Conservation (phyloP, 2,888 invertebrate species). For the Tanytarsus gracilentus region DNA sequence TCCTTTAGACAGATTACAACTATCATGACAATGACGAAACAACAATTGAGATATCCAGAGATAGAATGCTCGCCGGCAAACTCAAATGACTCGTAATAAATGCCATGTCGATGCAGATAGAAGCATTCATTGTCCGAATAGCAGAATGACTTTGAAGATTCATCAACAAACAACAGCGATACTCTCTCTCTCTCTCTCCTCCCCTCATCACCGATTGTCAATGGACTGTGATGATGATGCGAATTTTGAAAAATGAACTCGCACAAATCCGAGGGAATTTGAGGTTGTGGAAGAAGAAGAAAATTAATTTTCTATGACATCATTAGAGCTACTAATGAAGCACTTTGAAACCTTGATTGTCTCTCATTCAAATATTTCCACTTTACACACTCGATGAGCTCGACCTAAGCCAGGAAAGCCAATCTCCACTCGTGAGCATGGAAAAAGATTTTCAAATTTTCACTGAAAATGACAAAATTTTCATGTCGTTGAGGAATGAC, state of each 20-base stretch:
- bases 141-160: not conserved
- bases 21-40: too few species aligned
- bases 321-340: conserved; percentile 28
- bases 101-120: not conserved
- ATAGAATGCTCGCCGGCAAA: too few species aligned
- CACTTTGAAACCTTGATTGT: conserved; percentile 19
- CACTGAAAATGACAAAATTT: not conserved
- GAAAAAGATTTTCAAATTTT: too few species aligned
- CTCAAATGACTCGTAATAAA: not conserved
- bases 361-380: conserved; percentile 7
- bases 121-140: not conserved
- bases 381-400: not conserved
- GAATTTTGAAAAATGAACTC: not conserved
- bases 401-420: not conserved
- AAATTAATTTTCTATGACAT: conserved; percentile 29
- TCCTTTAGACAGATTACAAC: too few species aligned
- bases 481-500: not conserved
- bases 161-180: not conserved
- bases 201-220: not conserved
- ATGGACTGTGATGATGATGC: conserved; percentile 3
- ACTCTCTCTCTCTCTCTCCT: too few species aligned
- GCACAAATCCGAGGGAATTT: not conserved
- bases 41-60: not conserved
- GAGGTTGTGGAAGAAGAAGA: not conserved
- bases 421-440: too few species aligned